These are phyloP conservation scores for Morbakka virulenta DNA, from an alignment of 30 jellyfish, hydroid and myxozoan genomes.

Conservation along the genomic window DNA sequence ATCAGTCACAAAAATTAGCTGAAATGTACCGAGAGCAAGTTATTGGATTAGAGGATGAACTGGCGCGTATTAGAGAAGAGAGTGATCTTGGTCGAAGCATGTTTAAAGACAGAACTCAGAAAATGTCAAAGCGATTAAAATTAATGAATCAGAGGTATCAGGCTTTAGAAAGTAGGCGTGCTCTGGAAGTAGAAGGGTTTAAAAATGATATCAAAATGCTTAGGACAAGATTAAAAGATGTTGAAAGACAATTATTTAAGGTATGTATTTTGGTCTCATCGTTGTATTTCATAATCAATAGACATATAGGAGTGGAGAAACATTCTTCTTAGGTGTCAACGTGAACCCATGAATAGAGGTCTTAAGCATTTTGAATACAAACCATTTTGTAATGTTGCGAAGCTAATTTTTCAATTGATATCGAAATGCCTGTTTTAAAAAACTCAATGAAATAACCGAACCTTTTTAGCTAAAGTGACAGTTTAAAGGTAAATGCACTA, in stretches of 20 bases:
- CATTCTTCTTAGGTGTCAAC: too few species aligned
- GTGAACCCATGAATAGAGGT: too few species aligned
- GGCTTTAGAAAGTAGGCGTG: slow-evolving; percentile 85
- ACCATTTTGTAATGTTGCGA: too few species aligned
- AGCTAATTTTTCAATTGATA: too few species aligned
- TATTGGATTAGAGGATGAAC: slow-evolving; percentile 95
- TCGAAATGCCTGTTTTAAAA: too few species aligned
- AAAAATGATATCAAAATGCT: slow-evolving; percentile 87
- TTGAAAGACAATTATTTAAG: slow-evolving; percentile 91
- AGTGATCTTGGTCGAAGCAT: slow-evolving; percentile 82
- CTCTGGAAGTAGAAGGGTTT: slow-evolving; percentile 92
- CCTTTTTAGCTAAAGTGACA: too few species aligned
- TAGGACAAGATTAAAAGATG: slow-evolving; percentile 86
- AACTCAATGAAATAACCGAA: too few species aligned
- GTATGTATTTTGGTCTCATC: slow-evolving; percentile 5
- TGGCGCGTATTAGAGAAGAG: slow-evolving; percentile 92
- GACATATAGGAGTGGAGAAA: too few species aligned
- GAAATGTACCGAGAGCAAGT: slow-evolving; percentile 98
- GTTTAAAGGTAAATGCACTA: too few species aligned
- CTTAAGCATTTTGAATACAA: too few species aligned
- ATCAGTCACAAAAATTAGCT: slow-evolving; percentile 83
- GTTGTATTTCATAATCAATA: too few species aligned
- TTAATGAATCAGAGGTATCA: slow-evolving; percentile 89
- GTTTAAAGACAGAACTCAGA: slow-evolving; percentile 77
- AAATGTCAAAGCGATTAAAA: slow-evolving; percentile 77